Conservation (phyloP, 2,888 invertebrate genomes). For the Orthosia incerta region DNA sequence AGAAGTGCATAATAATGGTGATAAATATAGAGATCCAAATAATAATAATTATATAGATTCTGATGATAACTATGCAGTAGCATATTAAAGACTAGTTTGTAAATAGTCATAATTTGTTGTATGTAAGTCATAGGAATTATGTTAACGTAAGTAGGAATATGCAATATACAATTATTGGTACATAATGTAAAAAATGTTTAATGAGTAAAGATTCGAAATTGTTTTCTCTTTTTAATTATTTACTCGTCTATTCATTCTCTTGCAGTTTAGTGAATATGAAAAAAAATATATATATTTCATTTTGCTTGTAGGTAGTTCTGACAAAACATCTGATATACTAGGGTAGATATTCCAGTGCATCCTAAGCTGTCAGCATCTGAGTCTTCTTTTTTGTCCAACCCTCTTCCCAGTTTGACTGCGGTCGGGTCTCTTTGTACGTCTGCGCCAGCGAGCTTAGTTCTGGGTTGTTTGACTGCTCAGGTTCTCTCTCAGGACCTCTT, state of each 20-base stretch:
- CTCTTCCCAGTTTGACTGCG: too few species aligned
- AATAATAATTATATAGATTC: slow-evolving; percentile 79
- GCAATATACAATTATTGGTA: background rate
- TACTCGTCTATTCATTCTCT: background rate
- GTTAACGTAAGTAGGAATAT: background rate
- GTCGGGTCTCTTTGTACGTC: too few species aligned
- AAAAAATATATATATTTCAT: background rate
- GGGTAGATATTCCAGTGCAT: too few species aligned
- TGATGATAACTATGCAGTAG: slow-evolving; percentile 79
- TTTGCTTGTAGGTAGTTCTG: background rate
- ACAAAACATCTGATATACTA: too few species aligned
- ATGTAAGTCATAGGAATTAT: slow-evolving; percentile 41
- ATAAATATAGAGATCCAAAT: slow-evolving; percentile 76
- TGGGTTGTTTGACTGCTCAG: too few species aligned
- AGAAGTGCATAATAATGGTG: slow-evolving; percentile 66
- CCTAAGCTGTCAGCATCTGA: too few species aligned
- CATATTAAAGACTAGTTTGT: slow-evolving; percentile 68
- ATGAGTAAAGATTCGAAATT: slow-evolving; percentile 34
- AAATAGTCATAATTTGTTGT: slow-evolving; percentile 23
- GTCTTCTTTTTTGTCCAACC: too few species aligned
- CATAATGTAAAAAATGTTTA: background rate
- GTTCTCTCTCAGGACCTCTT: too few species aligned
- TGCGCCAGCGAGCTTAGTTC: too few species aligned
- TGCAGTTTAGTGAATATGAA: background rate
- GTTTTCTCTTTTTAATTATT: slow-evolving; percentile 18